phyloP scores from a whole-genome alignment of 1,140 invertebrate species.

The Sweltsa coloradensis region DNA sequence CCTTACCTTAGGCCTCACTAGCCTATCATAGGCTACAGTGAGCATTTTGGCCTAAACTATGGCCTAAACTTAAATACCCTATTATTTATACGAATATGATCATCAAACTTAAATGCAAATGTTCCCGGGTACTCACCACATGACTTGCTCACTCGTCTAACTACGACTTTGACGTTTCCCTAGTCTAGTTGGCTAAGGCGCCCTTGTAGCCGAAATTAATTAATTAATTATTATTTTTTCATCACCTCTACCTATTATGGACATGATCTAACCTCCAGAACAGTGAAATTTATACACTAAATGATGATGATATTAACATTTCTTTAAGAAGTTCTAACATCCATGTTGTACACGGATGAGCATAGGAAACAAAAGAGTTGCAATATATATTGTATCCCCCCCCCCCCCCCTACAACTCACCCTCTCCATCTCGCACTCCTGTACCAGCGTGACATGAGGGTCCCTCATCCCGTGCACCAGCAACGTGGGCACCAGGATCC shows the following conservation, averaged over 20 bases:
- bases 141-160: too few relatives aligned
- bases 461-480: conserved; percentile 58
- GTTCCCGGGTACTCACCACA: too few relatives aligned
- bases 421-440: conserved; percentile 64
- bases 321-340: neutral
- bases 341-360: neutral
- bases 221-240: neutral
- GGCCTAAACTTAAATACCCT: too few relatives aligned
- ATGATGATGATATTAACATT: neutral
- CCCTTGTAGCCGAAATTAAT: neutral
- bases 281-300: neutral
- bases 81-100: too few relatives aligned
- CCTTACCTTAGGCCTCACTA: too few relatives aligned
- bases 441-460: conserved; percentile 51
- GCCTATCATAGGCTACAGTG: too few relatives aligned
- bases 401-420: conserved; percentile 28
- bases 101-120: too few relatives aligned
- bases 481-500: conserved; percentile 52
- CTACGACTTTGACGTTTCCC: too few relatives aligned
- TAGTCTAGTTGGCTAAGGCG: too few relatives aligned
- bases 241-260: neutral
- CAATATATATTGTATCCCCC: neutral
- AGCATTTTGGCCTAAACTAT: too few relatives aligned
- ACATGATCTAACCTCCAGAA: neutral
- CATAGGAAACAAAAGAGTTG: neutral